Evolutionary conservation across 2,113 vertebrate genomes (phyloP), one percentile per base, ranked within the genome.

Genomic region (Oenanthe melanoleuca): DNA sequence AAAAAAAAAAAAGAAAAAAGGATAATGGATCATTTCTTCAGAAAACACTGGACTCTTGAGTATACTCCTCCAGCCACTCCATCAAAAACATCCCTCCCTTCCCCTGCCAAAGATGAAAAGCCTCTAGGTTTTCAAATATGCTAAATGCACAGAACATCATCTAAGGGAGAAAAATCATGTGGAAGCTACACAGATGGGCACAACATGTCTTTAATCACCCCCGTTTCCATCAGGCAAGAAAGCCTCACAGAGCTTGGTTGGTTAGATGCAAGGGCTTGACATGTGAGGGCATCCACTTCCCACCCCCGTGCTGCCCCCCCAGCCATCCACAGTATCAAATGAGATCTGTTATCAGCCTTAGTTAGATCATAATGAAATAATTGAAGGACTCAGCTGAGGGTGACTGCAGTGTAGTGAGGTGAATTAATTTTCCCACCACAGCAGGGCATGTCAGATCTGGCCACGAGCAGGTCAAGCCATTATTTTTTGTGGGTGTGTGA

Each of bases 351-450:
- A 96, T 95, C 91, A 95, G 92, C 82, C 91, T 85, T 92, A 93
- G 91, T 95, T 94, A 96, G 91, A 95, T 94, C 93, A 95, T 96
- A 97, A 96, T 95, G 93, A 96, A 97, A 92, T 95, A 97, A 97
- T 95, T 96, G 93, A 89, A 94, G 92, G 91, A 92, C 89, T 91
- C 91, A 90, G 84, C 94, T 96, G 82, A 96, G 89, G 88, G 86
- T 96, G 92, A 91, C 87, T 95, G 91, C 82, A 92, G 89, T 71
- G 80, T 92, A 95, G 86, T 71, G 82, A 95, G 96, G 93, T 94
- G 91, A 96, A 96, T 96, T 95, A 95, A 96, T 97, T 95, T 95
- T 89, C 92, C 94, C 88, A 94, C 91, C 80, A 80, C 92, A 90
- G 83, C 94, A 95, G 89, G 92, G 91, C 89, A 96, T 92, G 87